A percentile compares a stretch with the other conserved stretches of the same genome.
These are phyloP conservation scores for Subacronicta megacephala DNA, from an alignment of 2,888 invertebrate species.

Conservation along the genomic window DNA sequence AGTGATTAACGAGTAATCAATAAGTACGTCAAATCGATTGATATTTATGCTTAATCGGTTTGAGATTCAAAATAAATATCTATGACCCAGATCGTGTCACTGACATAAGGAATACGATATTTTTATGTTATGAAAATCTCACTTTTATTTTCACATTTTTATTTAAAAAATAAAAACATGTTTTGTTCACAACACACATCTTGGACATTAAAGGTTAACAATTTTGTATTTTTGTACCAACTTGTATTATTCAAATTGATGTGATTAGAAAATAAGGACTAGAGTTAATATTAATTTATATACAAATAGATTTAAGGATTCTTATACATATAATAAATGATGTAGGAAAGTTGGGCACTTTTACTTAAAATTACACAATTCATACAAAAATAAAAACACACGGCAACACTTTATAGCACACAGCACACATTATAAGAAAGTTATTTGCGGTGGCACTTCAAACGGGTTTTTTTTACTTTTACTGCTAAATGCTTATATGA, in stretches of 20 bases:
- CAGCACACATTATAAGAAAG: constrained; percentile 14
- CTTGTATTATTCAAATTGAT: constrained; percentile 52
- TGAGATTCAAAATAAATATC: background rate
- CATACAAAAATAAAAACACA: no score
- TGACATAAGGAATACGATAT: background rate
- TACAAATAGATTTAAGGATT: constrained; percentile 68
- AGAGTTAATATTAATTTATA: constrained; percentile 74
- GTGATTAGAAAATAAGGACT: constrained; percentile 65
- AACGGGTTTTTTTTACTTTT: no score
- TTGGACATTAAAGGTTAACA: constrained; percentile 8
- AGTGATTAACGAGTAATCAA: no score
- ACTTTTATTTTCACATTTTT: constrained; percentile 11
- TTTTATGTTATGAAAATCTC: constrained; percentile 11
- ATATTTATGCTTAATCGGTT: background rate
- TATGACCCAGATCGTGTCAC: no score
- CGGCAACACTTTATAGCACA: constrained; percentile 9
- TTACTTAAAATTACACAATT: constrained; percentile 23
- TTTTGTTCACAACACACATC: background rate
- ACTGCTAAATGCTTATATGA: no score
- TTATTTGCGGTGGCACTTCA: no score
- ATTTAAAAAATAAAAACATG: constrained; percentile 9
- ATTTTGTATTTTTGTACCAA: constrained; percentile 32
- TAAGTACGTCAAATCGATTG: no score
- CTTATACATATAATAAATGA: constrained; percentile 73
- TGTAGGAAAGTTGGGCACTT: constrained; percentile 45